phyloP scores from a whole-genome alignment of 2,797 vertebrate species.

The Morelia viridis region DNA sequence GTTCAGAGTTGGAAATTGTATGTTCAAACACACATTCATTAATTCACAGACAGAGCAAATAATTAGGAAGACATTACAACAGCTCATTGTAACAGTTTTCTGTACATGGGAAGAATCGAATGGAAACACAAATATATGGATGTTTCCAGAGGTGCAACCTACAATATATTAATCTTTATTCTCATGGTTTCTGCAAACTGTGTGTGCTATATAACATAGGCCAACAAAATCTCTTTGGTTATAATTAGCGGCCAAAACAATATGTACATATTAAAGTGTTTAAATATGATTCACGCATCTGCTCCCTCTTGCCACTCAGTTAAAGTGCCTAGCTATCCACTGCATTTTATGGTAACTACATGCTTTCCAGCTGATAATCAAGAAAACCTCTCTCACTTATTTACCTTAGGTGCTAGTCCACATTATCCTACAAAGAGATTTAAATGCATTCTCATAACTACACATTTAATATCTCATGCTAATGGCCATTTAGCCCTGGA shows the following conservation, averaged over 20 bases:
- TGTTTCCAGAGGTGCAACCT: not conserved
- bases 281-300: not conserved
- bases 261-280: not conserved
- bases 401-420: not conserved
- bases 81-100: not conserved
- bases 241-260: not conserved
- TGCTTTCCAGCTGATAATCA: not conserved
- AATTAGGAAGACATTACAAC: not conserved
- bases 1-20: not conserved
- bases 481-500: not conserved
- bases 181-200: not conserved
- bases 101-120: not conserved
- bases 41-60: not conserved
- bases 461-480: not conserved
- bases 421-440: not conserved
- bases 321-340: not conserved
- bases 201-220: not conserved
- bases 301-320: not conserved
- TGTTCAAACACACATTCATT: not conserved
- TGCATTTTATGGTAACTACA: not conserved
- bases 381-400: not conserved
- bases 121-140: not conserved
- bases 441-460: not conserved
- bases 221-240: not conserved
- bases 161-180: no score